Evolutionary conservation across 2,888 invertebrate genomes (phyloP), one percentile per base, ranked within the genome.

Genomic region (Melikaiella ostensackeni): DNA sequence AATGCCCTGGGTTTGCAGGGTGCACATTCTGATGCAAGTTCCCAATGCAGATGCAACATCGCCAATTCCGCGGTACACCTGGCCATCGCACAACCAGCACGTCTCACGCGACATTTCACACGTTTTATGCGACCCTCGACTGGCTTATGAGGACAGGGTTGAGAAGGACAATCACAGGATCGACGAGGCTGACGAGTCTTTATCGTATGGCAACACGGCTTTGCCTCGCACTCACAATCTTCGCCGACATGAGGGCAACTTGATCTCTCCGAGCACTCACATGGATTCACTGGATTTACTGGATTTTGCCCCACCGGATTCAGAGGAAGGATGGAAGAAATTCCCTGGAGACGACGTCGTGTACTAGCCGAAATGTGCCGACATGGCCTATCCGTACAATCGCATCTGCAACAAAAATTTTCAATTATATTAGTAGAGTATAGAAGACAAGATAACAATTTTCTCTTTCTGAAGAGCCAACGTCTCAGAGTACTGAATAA

Each of bases 1-100:
- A 96, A 92, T 7, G 93, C 93, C 59, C 93, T 90, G 59, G 93
- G 93, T 85, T 92, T 92, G 88, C 93, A 93, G 75, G 93, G 93
- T 85, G 92, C 92, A 86, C 93, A 93, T 84, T 93, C 93, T 86
- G 92, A 92, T 80, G 93, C 93, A 81, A 93, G 92, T 87, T 93
- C 93, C 93, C 93, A 93, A 89, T 93, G 93, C 86, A 93, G 91
- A 89, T 92, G 89, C 62, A 90, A 83, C 90, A 90, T 90, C 64
- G 91, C 90, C 61, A 90, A 85, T 78, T 91, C 90, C 74, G 91
- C 90, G 61, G 90, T 90, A 80, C 91, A 90, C 66, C 90, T 85
- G 16, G 90, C 91, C 90, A 90, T 89, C 3, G 90, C 90, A 77
- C 90, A 90, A 62, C 90, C 90, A 76, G 91, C 91, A 0, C 90